Evolutionary conservation across 2,888 invertebrate genomes (phyloP).

Genomic region (Brachypalpus laphriformis): DNA sequence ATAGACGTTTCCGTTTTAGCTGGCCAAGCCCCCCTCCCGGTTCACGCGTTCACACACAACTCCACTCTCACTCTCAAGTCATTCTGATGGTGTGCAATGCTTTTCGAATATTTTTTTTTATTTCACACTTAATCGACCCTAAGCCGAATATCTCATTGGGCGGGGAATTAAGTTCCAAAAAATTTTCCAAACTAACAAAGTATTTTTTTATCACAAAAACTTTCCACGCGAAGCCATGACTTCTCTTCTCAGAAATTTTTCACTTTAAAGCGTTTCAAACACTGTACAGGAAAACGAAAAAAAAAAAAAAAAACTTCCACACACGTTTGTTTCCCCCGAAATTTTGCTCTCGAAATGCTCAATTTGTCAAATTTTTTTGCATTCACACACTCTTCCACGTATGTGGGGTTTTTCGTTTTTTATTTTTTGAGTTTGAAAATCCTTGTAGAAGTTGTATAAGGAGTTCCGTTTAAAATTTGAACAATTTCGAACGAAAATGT

Average conservation of each 20-base stretch:
- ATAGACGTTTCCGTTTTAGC: neutral
- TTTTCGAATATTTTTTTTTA: too few relatives aligned
- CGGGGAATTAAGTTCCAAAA: constrained; percentile 3
- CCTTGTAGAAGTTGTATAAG: neutral
- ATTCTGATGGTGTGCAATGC: neutral
- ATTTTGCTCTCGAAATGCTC: neutral
- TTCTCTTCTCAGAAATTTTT: neutral
- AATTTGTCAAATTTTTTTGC: neutral
- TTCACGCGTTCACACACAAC: neutral
- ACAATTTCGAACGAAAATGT: too few relatives aligned
- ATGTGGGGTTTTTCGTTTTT: neutral
- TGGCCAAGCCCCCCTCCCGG: neutral
- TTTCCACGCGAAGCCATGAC: neutral
- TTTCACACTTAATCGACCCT: too few relatives aligned
- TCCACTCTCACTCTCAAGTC: neutral
- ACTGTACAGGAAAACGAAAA: neutral
- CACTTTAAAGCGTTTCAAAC: neutral
- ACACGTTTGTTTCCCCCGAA: neutral
- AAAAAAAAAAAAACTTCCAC: neutral
- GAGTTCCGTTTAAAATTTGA: too few relatives aligned
- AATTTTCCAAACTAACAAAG: too few relatives aligned
- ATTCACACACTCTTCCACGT: constrained; percentile 1
- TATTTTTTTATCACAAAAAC: neutral
- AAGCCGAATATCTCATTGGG: neutral
- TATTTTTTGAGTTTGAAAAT: neutral